Evolutionary conservation across 2,113 vertebrate genomes (phyloP), one percentile per base, ranked within the genome.

Genomic region (Esox niger): DNA sequence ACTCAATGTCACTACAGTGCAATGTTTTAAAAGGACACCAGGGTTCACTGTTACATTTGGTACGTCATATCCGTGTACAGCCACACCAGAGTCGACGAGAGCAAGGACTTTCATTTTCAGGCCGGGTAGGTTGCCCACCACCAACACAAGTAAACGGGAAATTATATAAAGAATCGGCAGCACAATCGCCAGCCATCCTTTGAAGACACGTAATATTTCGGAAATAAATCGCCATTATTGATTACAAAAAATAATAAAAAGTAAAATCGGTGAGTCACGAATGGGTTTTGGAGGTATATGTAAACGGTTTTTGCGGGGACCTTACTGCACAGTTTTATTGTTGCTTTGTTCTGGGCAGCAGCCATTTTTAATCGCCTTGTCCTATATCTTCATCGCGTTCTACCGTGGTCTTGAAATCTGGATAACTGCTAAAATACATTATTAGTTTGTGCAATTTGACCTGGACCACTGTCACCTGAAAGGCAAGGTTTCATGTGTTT

Each of bases 351-450:
- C 90, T 89, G 85, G 73, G 84, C 81, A 88, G 90, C 91, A 84
- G 91, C 91, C 91, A 93, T 93, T 87, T 93, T 93, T 91, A 91
- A 91, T 91, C 90, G 87, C 76, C 84, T 86, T 81, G 85, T 86
- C 84, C 84, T 87, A 84, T 73, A 84, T 87, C 84, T 69, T 72
- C 73, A 72, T 80, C 77, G 69, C 79, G 0, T 10, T 15, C 38
- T 43, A 1, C 38, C 15, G 38, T 43, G 38, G 38, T 43, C 38
- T 15, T 43, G 38, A 43, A 43, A 43, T 43, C 15, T 43, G 38
- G 15, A 43, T 15, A 43, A 43, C 5, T 17, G 15, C 38, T 43
- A 15, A 5, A 17, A 43, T 43, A 43, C 15, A 15, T 17, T 4
- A 15, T 43, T 43, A 2, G 13, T 2, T 43, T 17, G 13, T 43